A percentile compares a stretch with the other conserved stretches of the same genome.
Evolutionary conservation across 2,888 invertebrate genomes (phyloP).

Genomic region (Archips crataeganus): DNA sequence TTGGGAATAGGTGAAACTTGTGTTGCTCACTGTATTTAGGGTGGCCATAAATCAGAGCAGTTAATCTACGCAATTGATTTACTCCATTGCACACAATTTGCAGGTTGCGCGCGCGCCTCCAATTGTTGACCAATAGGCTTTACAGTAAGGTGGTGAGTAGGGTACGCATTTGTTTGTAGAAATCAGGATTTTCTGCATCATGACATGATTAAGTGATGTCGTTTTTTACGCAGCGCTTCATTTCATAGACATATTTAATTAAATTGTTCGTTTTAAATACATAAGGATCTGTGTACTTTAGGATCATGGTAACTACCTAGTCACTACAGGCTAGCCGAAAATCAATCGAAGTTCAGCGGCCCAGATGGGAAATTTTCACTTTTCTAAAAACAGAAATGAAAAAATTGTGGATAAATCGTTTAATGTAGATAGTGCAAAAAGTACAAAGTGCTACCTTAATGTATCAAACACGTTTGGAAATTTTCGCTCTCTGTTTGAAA

Average conservation of each 20-base stretch:
- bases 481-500: too few relatives aligned
- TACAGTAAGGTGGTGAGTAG: conserved; percentile 56
- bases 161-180: conserved; percentile 47
- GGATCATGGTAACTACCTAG: too few relatives aligned
- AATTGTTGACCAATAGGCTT: conserved; percentile 62
- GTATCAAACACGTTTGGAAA: too few relatives aligned
- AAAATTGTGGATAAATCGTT: too few relatives aligned
- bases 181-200: not conserved
- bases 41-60: conserved; percentile 50
- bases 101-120: conserved; percentile 52
- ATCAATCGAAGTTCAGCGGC: too few relatives aligned
- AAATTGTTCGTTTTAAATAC: too few relatives aligned
- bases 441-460: not conserved
- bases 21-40: conserved; percentile 34
- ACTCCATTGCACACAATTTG: conserved; percentile 59
- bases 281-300: too few relatives aligned
- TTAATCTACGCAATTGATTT: conserved; percentile 57
- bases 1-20: conserved; percentile 1
- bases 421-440: too few relatives aligned
- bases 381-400: too few relatives aligned
- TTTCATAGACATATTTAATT: not conserved
- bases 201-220: not conserved
- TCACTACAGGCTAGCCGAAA: too few relatives aligned
- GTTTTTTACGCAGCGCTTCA: not conserved
- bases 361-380: too few relatives aligned